Evolutionary conservation across 1,140 invertebrate species (phyloP).

Genomic region (Nasonia vitripennis): DNA sequence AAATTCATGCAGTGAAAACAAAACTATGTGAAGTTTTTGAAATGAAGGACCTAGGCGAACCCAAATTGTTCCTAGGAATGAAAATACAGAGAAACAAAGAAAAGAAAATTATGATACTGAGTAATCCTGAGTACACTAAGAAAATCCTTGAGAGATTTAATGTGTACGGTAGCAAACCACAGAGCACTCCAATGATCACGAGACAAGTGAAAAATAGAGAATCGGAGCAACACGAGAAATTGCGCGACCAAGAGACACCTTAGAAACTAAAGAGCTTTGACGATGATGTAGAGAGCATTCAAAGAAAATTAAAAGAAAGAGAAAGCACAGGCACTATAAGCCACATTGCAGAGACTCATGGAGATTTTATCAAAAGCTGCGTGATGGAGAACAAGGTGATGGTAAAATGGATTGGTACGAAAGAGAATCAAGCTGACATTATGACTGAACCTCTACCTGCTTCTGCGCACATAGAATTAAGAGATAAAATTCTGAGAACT

Average conservation of each 20-base stretch:
- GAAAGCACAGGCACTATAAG: neutral
- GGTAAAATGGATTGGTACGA: conserved; percentile 7
- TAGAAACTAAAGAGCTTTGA: no score
- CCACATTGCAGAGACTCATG: conserved; percentile 8
- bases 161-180: no score
- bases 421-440: conserved; percentile 30
- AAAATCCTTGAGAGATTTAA: no score
- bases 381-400: neutral
- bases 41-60: no score
- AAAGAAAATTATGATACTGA: no score
- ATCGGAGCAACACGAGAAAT: no score
- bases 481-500: neutral
- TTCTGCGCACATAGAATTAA: neutral
- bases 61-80: no score
- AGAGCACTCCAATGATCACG: no score
- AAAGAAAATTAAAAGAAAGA: conserved; percentile 60
- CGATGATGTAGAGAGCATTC: conserved; percentile 50
- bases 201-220: no score
- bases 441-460: conserved; percentile 23
- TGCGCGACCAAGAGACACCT: no score
- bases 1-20: conserved; percentile 11
- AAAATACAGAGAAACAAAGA: no score
- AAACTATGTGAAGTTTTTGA: neutral
- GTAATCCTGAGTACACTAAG: no score
- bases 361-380: conserved; percentile 33